phyloP scores from a whole-genome alignment of 2,797 vertebrate species.

The Propithecus perrieri region DNA sequence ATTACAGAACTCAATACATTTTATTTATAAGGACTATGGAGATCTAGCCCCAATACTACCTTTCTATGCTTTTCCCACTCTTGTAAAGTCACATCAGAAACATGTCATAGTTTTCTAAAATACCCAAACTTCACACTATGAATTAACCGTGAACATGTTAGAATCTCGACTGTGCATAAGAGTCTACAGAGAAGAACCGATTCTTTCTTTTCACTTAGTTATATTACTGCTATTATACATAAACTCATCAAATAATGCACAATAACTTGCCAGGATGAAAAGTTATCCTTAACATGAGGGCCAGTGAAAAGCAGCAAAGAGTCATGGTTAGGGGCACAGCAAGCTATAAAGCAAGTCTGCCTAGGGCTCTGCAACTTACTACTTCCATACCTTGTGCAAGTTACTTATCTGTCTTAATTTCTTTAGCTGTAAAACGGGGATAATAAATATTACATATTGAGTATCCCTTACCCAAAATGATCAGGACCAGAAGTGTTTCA shows the following conservation, averaged over 20 bases:
- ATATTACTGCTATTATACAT: not conserved
- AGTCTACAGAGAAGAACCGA: not conserved
- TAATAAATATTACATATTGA: not conserved
- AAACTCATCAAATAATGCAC: not conserved
- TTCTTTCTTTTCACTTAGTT: not conserved
- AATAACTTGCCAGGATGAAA: not conserved
- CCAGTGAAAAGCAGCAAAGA: not conserved
- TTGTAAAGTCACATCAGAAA: not conserved
- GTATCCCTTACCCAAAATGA: not conserved
- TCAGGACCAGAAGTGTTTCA: not conserved
- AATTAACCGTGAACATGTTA: not conserved
- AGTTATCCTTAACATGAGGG: not conserved
- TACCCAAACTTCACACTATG: not conserved
- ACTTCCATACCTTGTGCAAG: not conserved
- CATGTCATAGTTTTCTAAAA: not conserved
- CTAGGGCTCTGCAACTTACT: not conserved
- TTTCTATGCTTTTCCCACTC: not conserved
- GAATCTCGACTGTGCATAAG: not conserved
- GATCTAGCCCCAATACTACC: not conserved
- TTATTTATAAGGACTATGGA: not conserved
- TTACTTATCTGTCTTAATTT: not conserved
- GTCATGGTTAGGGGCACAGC: not conserved
- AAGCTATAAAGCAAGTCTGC: not conserved
- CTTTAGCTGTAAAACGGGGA: not conserved
- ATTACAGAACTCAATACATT: not conserved